phyloP scores from a whole-genome alignment of 2,113 vertebrate genomes.

The Crotophaga sulcirostris region DNA sequence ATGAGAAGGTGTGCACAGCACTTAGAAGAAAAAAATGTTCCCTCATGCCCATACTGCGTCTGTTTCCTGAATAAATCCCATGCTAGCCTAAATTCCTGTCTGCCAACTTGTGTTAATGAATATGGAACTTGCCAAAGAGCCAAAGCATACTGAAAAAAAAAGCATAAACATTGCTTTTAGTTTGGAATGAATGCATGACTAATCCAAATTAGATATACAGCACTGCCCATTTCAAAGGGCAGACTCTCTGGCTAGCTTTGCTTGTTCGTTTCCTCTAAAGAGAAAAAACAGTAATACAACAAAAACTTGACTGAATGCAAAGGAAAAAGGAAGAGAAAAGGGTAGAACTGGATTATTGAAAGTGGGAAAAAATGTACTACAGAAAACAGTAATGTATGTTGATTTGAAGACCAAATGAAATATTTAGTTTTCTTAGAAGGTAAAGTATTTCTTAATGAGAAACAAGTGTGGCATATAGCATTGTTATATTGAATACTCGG shows the following conservation, averaged over 20 bases:
- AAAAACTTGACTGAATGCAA: not conserved
- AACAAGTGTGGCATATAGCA: not conserved
- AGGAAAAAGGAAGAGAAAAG: not conserved
- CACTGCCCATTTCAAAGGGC: constrained; percentile 47
- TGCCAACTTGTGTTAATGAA: constrained; percentile 61
- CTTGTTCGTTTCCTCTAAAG: not conserved
- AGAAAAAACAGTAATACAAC: not conserved
- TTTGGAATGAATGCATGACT: constrained; percentile 27
- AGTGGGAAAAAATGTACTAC: not conserved
- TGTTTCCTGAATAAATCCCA: constrained; percentile 50
- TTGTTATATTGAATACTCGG: not conserved
- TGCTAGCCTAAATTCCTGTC: constrained; percentile 19
- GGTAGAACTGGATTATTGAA: not conserved
- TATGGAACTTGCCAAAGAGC: constrained; percentile 33
- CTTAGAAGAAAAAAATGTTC: constrained; percentile 57
- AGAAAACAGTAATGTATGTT: not conserved
- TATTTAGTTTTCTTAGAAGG: not conserved
- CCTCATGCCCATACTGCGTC: constrained; percentile 12
- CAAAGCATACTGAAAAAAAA: constrained; percentile 19
- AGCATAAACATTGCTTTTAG: constrained; percentile 27
- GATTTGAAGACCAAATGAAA: not conserved
- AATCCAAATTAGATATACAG: constrained; percentile 55
- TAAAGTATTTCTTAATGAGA: not conserved
- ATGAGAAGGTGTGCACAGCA: constrained; percentile 65
- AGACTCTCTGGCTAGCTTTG: not conserved